Evolutionary conservation across 1,140 invertebrate species (phyloP), one percentile per base, ranked within the genome.

Genomic region (Papilio glaucus): DNA sequence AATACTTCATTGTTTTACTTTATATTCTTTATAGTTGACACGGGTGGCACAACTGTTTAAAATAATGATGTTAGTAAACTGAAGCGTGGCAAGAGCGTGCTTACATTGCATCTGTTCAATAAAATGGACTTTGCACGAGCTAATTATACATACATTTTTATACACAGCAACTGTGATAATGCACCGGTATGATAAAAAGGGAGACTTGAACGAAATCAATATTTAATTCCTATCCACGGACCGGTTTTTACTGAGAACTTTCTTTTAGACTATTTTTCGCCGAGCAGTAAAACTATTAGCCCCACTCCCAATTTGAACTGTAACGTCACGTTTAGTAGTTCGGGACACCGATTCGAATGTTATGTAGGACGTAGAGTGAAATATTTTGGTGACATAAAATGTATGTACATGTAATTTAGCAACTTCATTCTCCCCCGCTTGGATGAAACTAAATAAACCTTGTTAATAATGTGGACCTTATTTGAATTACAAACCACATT

Each of bases 311-410:
- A n/a, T n/a, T n/a, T n/a, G n/a, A n/a, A n/a, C n/a, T n/a, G n/a
- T n/a, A n/a, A n/a, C n/a, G n/a, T n/a, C n/a, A n/a, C n/a, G n/a
- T n/a, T n/a, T 49, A 1, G 18, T 9, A 21, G 21, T 18, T 49
- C n/a, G 45, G 45, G 45, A 21, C 18, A 49, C 8, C 45, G 8
- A 24, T 21, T 10, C 45, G 18, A 49, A 21, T 18, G 21, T 21
- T 49, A 49, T 49, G 8, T 49, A 49, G 45, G 45, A 49, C 18
- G 49, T 57, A 53, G 13, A 37, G n/a, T n/a, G n/a, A 62, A 62
- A 15, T 24, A 62, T 37, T 37, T 37, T 13, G 13, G 33, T 37
- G 53, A 29, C 29, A n/a, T n/a, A n/a, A n/a, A n/a, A n/a, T n/a
- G n/a, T n/a, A n/a, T n/a, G 26, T 37, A 26, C 60, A 37, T 18